Conservation (phyloP, 2,113 vertebrate species). For the Pangasianodon hypophthalmus region DNA sequence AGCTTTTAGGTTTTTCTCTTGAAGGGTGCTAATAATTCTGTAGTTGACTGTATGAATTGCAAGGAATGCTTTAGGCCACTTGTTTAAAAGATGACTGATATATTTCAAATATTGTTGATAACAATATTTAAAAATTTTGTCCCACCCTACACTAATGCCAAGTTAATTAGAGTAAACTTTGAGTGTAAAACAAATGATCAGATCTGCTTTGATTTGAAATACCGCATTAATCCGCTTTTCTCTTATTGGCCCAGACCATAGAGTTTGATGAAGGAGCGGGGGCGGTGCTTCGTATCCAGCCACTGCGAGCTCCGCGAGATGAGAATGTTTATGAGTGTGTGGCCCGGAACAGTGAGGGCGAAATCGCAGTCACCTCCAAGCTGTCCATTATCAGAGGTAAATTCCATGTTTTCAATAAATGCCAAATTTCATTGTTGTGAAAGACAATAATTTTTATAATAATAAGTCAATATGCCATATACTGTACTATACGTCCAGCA, state of each 20-base stretch:
- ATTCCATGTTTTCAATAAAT: not conserved
- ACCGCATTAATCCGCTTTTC: not conserved
- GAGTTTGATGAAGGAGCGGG: constrained; percentile 95
- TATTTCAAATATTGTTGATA: not conserved
- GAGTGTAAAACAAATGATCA: not conserved
- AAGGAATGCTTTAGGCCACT: not conserved
- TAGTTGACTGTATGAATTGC: not conserved
- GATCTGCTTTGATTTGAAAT: not conserved
- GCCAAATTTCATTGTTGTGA: too few species aligned
- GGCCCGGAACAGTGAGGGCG: constrained; percentile 86
- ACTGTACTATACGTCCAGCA: not conserved
- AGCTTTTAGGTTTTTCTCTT: not conserved
- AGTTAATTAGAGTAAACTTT: not conserved
- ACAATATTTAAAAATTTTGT: not conserved
- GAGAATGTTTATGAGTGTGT: constrained; percentile 96
- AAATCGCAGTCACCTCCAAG: constrained; percentile 89
- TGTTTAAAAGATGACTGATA: not conserved
- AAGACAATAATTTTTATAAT: not conserved
- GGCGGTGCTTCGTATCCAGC: constrained; percentile 94
- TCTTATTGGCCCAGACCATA: constrained; percentile 79
- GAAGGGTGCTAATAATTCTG: not conserved
- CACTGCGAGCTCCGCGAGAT: constrained; percentile 89
- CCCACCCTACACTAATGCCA: not conserved
- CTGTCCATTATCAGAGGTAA: constrained; percentile 96
- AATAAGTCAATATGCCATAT: not conserved